Conservation (phyloP, 2,888 invertebrate species). For the Tachina grossa region DNA sequence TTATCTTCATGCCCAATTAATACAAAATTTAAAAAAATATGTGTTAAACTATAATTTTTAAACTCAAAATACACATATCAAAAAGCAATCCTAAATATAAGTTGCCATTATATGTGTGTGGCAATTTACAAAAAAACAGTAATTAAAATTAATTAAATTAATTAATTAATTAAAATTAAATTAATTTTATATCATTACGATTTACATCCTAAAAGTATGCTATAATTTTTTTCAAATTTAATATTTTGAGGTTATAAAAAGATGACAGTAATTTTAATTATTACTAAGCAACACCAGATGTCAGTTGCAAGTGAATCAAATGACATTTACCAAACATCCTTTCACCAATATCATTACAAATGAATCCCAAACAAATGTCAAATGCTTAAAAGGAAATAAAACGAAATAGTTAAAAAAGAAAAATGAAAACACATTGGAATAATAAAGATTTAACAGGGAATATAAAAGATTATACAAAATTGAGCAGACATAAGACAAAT, state of each 20-base stretch:
- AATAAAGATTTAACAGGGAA: conserved; percentile 34
- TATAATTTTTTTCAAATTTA: background rate
- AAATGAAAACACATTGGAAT: conserved; percentile 39
- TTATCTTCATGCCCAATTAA: too few relatives aligned
- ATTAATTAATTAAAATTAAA: too few relatives aligned
- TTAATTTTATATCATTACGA: background rate
- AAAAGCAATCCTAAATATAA: too few relatives aligned
- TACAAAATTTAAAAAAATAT: too few relatives aligned
- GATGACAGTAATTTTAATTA: conserved; percentile 22
- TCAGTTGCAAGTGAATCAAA: conserved; percentile 39
- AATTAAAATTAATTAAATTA: too few relatives aligned
- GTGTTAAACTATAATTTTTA: too few relatives aligned
- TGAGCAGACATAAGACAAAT: conserved; percentile 33
- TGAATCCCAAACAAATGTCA: conserved; percentile 53
- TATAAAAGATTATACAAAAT: conserved; percentile 37
- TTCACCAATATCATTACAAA: conserved; percentile 19
- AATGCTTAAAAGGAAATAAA: conserved; percentile 39
- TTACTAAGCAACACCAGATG: conserved; percentile 67
- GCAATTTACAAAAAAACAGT: too few relatives aligned
- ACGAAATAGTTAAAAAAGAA: conserved; percentile 19
- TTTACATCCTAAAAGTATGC: conserved; percentile 5
- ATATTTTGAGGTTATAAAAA: background rate
- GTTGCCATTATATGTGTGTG: too few relatives aligned
- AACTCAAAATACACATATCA: too few relatives aligned
- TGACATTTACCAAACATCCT: conserved; percentile 46